Evolutionary conservation across 2,888 invertebrate species (phyloP).

Genomic region (Suillia variegata): DNA sequence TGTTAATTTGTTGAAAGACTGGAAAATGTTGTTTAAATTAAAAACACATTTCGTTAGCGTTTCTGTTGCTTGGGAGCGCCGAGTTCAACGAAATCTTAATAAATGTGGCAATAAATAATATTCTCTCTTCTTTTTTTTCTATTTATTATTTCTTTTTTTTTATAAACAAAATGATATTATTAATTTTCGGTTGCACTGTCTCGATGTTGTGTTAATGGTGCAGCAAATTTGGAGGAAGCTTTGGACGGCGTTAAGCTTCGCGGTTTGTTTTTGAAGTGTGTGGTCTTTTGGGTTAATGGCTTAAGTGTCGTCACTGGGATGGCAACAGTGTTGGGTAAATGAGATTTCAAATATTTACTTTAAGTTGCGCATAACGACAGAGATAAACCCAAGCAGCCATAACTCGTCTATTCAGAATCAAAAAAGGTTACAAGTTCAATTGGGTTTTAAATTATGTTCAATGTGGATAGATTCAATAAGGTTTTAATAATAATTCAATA

Average conservation of each 20-base stretch:
- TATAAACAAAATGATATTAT: background rate
- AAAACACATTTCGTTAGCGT: conserved; percentile 38
- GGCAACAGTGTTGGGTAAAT: conserved; percentile 25
- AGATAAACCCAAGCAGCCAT: too few species aligned
- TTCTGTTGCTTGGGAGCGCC: background rate
- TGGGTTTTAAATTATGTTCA: too few species aligned
- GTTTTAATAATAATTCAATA: too few species aligned
- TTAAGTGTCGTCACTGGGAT: too few species aligned
- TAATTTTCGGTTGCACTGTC: background rate
- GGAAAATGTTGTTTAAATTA: conserved; percentile 39
- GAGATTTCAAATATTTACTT: conserved; percentile 12
- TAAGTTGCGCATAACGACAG: too few species aligned
- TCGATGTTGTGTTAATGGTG: background rate
- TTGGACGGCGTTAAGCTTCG: background rate
- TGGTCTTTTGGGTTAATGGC: conserved; percentile 24
- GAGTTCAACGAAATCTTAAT: background rate
- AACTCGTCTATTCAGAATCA: conserved; percentile 17
- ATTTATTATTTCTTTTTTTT: too few species aligned
- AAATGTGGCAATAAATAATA: conserved; percentile 1
- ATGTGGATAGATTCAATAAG: too few species aligned
- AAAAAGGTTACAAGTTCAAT: conserved; percentile 14
- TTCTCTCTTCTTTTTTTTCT: background rate
- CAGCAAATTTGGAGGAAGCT: background rate
- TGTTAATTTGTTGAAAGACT: conserved; percentile 43
- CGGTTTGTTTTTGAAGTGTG: conserved; percentile 11